Percentiles rank a stretch among this genome's conserved stretches.
Conservation (phyloP, 2,888 invertebrate species). For the Odontocolon sp. region DNA sequence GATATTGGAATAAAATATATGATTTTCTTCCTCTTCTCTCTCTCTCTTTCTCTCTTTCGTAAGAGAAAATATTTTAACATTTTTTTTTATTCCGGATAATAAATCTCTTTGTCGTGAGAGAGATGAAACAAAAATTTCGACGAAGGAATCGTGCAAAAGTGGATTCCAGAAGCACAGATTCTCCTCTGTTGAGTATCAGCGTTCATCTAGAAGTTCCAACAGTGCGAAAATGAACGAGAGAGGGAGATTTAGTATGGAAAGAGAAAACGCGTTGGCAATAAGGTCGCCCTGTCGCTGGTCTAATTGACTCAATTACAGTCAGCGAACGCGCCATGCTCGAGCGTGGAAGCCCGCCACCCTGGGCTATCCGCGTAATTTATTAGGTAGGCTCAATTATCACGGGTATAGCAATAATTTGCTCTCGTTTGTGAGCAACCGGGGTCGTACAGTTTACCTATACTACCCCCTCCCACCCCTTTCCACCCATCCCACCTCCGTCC, state of each 20-base stretch:
- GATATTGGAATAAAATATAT: not conserved
- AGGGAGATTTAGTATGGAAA: constrained; percentile 14
- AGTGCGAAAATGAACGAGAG: not conserved
- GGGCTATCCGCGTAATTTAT: constrained; percentile 68
- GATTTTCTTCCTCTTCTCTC: not conserved
- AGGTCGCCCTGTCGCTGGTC: constrained; percentile 37
- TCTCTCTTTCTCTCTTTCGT: not conserved
- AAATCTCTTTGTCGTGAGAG: too few species aligned
- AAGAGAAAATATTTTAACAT: not conserved
- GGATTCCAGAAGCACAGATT: not conserved
- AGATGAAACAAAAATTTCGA: not conserved
- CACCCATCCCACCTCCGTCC: too few species aligned
- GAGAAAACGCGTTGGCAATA: constrained; percentile 45
- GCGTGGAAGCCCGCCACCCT: constrained; percentile 12
- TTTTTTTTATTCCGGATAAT: not conserved
- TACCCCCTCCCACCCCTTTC: not conserved
- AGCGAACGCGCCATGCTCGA: constrained; percentile 43
- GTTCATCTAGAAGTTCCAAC: constrained; percentile 14
- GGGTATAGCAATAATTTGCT: constrained; percentile 70
- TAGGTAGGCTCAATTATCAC: constrained; percentile 71
- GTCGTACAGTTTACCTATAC: not conserved
- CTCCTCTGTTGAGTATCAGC: constrained; percentile 1
- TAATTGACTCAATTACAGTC: constrained; percentile 65
- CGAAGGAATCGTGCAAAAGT: not conserved
- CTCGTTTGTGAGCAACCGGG: constrained; percentile 58